These are phyloP conservation scores for Prorops nasuta DNA, from an alignment of 1,140 invertebrate genomes.

Conservation along the genomic window DNA sequence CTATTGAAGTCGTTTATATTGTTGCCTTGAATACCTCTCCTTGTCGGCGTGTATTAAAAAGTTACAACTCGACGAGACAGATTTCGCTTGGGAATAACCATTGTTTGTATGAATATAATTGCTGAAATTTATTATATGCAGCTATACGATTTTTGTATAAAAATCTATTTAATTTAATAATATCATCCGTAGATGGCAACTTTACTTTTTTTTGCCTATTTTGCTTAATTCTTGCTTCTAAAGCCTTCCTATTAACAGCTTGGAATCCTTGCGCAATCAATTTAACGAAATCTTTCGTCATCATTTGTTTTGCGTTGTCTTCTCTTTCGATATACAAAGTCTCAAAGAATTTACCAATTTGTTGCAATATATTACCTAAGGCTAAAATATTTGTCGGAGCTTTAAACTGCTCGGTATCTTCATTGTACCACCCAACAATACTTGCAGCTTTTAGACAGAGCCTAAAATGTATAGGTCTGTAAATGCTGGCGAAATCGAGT, in stretches of 20 bases:
- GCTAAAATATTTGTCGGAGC: conserved; percentile 5
- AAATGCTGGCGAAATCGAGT: conserved; percentile 15
- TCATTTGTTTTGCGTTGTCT: conserved; percentile 9
- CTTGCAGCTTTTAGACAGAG: conserved; percentile 11
- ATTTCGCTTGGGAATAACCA: conserved; percentile 9
- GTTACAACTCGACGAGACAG: background rate
- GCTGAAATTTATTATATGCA: background rate
- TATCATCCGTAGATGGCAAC: conserved; percentile 20
- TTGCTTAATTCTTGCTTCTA: conserved; percentile 15
- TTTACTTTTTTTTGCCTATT: conserved; percentile 16
- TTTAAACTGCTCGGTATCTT: background rate
- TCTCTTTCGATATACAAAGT: conserved; percentile 11
- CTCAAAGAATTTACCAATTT: background rate
- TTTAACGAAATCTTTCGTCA: conserved; percentile 2
- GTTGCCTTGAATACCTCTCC: conserved; percentile 5
- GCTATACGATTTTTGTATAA: conserved; percentile 11
- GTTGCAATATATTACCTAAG: conserved; percentile 12
- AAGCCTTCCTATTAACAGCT: conserved; percentile 21
- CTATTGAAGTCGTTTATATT: conserved; percentile 7
- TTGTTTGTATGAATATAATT: conserved; percentile 2
- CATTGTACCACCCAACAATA: conserved; percentile 7
- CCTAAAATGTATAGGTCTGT: conserved; percentile 14
- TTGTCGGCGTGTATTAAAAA: conserved; percentile 7
- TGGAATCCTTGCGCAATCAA: no score
- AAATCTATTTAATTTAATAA: conserved; percentile 13